Conservation (phyloP, 2,888 invertebrate species). For the Acrobasis repandana region DNA sequence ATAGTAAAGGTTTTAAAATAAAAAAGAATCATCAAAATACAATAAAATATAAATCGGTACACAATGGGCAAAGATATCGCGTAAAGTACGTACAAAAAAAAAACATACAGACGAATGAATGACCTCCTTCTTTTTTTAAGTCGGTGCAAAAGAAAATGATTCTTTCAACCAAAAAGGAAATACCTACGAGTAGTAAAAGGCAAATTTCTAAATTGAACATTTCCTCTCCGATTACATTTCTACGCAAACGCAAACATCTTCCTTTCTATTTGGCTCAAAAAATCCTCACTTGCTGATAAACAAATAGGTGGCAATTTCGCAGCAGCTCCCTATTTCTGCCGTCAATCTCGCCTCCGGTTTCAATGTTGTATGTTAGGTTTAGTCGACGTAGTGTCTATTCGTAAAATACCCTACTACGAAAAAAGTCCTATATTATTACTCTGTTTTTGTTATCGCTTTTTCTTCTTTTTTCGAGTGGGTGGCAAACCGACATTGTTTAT, state of each 20-base stretch:
- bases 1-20: too few species aligned
- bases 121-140: too few species aligned
- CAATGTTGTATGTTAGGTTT: background rate
- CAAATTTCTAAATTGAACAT: background rate
- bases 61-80: too few species aligned
- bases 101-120: too few species aligned
- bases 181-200: background rate
- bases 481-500: too few species aligned
- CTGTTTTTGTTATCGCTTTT: too few species aligned
- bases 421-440: background rate
- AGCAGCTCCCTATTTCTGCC: slow-evolving; percentile 2
- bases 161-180: background rate
- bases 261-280: background rate
- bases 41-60: too few species aligned
- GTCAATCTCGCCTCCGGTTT: slow-evolving; percentile 3
- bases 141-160: too few species aligned
- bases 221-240: slow-evolving; percentile 1
- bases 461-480: too few species aligned
- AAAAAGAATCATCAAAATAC: too few species aligned
- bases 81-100: too few species aligned
- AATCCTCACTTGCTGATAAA: background rate
- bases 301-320: slow-evolving; percentile 7
- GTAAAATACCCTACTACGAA: background rate
- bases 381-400: background rate
- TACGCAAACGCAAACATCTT: background rate